Conservation (phyloP, 2,113 vertebrate genomes). For the Gopherus flavomarginatus region DNA sequence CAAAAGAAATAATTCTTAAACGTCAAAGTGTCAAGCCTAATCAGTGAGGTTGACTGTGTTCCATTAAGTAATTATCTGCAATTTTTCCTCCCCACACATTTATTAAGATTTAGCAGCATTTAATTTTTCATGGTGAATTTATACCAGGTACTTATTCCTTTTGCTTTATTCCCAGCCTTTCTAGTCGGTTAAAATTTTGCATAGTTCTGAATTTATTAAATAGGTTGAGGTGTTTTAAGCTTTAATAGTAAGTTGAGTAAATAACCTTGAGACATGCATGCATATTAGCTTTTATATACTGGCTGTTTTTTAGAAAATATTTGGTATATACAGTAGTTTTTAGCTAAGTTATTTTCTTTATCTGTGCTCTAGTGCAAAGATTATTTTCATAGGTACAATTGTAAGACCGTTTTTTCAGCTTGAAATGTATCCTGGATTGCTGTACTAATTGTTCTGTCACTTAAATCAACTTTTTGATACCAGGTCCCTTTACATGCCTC, state of each 20-base stretch:
- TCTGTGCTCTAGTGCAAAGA: background rate
- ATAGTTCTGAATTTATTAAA: background rate
- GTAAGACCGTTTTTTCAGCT: background rate
- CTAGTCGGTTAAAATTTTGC: background rate
- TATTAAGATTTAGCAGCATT: conserved; percentile 18
- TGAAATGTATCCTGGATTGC: background rate
- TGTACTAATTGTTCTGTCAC: background rate
- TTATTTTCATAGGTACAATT: background rate
- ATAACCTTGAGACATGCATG: rapidly evolving
- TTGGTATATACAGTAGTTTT: background rate
- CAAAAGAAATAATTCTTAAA: conserved; percentile 54
- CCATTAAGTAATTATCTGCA: conserved; percentile 38
- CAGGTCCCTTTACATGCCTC: background rate
- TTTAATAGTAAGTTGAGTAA: background rate
- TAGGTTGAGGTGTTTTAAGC: background rate
- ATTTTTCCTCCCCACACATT: conserved; percentile 26
- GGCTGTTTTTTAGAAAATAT: background rate
- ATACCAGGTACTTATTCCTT: background rate
- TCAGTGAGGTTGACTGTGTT: conserved; percentile 1
- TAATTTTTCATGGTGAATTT: conserved; percentile 1
- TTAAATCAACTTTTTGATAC: background rate
- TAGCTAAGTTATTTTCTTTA: background rate
- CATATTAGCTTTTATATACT: background rate
- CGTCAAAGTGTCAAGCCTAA: conserved; percentile 14
- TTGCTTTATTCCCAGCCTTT: background rate